phyloP scores from a whole-genome alignment of 37 sponge, comb jelly and placozoan species.

The Beroe forskalii region DNA sequence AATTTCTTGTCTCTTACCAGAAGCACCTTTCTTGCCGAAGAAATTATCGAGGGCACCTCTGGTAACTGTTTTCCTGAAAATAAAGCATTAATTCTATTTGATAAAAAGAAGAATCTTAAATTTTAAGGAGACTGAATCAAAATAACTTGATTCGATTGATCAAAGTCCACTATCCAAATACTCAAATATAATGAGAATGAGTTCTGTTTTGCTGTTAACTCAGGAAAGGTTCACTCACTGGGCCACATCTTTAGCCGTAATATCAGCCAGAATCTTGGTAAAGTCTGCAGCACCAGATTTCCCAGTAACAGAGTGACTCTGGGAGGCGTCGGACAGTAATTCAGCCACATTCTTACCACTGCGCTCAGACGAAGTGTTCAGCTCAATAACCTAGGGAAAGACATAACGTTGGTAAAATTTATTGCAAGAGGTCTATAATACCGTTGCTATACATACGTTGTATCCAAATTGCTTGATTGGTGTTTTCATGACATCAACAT shows the following conservation, averaged over 20 bases:
- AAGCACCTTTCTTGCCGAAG: background rate
- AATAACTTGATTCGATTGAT: background rate
- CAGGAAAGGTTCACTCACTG: background rate
- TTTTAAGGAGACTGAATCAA: too few species aligned
- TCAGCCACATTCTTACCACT: conserved; percentile 24
- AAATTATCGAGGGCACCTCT: background rate
- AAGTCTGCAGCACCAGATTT: conserved; percentile 50
- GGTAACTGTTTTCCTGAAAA: background rate
- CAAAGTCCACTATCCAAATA: background rate
- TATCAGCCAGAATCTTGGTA: conserved; percentile 18
- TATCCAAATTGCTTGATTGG: too few species aligned
- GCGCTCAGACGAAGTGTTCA: conserved; percentile 1
- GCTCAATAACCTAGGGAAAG: conserved; percentile 33
- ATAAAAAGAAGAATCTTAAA: too few species aligned
- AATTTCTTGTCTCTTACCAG: background rate
- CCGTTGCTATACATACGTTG: too few species aligned
- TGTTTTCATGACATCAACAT: background rate
- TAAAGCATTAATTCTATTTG: too few species aligned
- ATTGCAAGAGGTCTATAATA: too few species aligned
- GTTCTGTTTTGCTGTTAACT: too few species aligned
- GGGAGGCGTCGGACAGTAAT: conserved; percentile 30
- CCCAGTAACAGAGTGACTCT: conserved; percentile 36
- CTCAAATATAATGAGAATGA: too few species aligned
- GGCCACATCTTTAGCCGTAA: background rate
- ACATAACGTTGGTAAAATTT: too few species aligned